Percentiles rank a stretch among this genome's conserved stretches.
Conservation (phyloP, 1,140 invertebrate genomes). For the Hycleus phaleratus region DNA sequence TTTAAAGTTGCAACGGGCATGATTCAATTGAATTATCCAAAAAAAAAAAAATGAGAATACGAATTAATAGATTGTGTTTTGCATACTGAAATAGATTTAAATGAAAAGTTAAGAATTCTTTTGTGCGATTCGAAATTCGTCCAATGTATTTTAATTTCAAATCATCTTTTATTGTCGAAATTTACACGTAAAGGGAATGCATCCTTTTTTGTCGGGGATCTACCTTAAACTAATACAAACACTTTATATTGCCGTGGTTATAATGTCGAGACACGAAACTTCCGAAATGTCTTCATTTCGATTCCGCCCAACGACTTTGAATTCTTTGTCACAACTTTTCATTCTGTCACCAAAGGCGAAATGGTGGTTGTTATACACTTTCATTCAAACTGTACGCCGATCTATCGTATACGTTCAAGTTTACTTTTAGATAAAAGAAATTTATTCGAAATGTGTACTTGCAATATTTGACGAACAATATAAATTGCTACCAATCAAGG, state of each 20-base stretch:
- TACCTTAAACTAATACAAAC: too few species aligned
- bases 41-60: conserved; percentile 2
- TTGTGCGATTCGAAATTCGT: too few species aligned
- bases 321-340: conserved; percentile 26
- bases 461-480: too few species aligned
- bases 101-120: not conserved
- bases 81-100: conserved; percentile 7
- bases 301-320: conserved; percentile 19
- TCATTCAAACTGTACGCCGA: not conserved
- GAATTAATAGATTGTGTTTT: conserved; percentile 17
- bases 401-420: not conserved
- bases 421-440: conserved; percentile 1
- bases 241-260: conserved; percentile 13
- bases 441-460: too few species aligned
- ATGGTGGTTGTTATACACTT: not conserved
- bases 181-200: too few species aligned
- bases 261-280: conserved; percentile 22
- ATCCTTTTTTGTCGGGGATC: too few species aligned
- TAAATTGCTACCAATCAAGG: conserved; percentile 13
- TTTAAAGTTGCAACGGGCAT: not conserved
- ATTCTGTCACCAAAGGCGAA: conserved; percentile 12
- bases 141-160: too few species aligned
- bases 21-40: conserved; percentile 5
- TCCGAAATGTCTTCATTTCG: conserved; percentile 24
- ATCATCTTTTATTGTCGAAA: too few species aligned